Base-by-base conservation (phyloP, 1,140 invertebrate genomes). In the Choristoneura fumiferana region DNA sequence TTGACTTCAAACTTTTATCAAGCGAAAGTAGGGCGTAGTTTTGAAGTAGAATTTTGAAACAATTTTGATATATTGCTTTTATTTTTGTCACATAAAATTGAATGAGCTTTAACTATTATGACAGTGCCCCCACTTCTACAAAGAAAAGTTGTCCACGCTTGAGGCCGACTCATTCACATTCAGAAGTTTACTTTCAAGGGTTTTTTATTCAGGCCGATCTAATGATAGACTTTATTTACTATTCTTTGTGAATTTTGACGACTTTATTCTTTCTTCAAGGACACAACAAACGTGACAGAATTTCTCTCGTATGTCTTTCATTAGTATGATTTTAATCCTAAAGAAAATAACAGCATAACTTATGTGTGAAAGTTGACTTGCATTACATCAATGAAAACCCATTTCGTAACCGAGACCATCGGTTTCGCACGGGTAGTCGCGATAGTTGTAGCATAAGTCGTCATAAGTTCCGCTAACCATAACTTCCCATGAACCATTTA, bases 71-170 rank as follows among this genome's bases (percentile, higher is more conserved):
- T 49, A 29, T 49, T 49, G n/a, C 43, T 13, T 17, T 33, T 49
- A 29, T 49, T 49, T 12, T 49, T 49, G 18, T 49, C n/a, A n/a
- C 8, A 49, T 18, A 15, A 49, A 12, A 49, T 49, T 33, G 10
- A 49, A 49, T 54, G 33, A 22, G 33, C 33, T 54, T 52, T 36
- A 18, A 54, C 52, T 54, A 54, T 35, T 13, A 29, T 15, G 4
- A 17, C 52, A 13, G 52, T 13, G 52, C 33, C 34, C 52, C 13
- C 29, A 53, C 22, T 36, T 29, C 22, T 3, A 56, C 8, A 67
- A 71, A 74, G 67, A 81, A 81, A 78, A 78, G 68, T 74, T 73
- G 71, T 64, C 59, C 56, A 60, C 57, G 61, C 58, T 65, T 68
- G 68, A 78, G 76, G 73, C 74, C 71, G 62, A 57, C 14, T 62